These are phyloP conservation scores for Kryptolebias marmoratus DNA, from an alignment of 2,113 vertebrate species.

Conservation along the genomic window DNA sequence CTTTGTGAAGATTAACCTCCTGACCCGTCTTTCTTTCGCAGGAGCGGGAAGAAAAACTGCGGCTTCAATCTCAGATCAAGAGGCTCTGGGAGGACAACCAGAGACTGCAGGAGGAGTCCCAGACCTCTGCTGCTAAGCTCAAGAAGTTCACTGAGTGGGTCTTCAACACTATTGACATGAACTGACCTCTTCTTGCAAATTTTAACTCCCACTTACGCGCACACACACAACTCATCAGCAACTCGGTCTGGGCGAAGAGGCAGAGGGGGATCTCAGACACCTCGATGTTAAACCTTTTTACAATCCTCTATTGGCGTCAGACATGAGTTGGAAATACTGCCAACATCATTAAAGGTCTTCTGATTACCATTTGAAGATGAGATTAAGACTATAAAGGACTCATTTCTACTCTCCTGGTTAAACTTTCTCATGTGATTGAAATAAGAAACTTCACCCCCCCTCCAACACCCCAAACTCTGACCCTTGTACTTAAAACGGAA, in stretches of 20 bases:
- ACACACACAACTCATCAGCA: slow-evolving; percentile 19
- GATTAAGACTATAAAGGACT: background rate
- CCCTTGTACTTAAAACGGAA: background rate
- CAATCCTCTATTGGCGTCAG: slow-evolving; percentile 26
- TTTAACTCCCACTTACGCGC: background rate
- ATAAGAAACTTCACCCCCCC: no score
- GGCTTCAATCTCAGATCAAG: slow-evolving; percentile 93
- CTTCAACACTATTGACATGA: slow-evolving; percentile 99
- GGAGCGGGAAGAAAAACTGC: slow-evolving; percentile 96
- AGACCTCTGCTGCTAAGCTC: slow-evolving; percentile 94
- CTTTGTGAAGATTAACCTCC: background rate
- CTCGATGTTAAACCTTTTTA: background rate
- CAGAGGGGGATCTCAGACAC: slow-evolving; percentile 3
- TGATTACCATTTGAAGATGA: slow-evolving; percentile 43
- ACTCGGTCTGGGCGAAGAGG: slow-evolving; percentile 23
- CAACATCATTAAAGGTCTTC: background rate
- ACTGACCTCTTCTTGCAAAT: slow-evolving; percentile 76
- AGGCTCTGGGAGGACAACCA: slow-evolving; percentile 97
- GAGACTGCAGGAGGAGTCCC: slow-evolving; percentile 95
- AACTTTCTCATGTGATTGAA: no score
- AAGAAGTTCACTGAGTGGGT: slow-evolving; percentile 99
- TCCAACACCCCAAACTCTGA: background rate
- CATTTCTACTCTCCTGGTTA: background rate
- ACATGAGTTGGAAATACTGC: slow-evolving; percentile 5
- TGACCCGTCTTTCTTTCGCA: slow-evolving; percentile 50